Evolutionary conservation across 1,140 invertebrate genomes (phyloP), one percentile per base, ranked within the genome.

Genomic region (Drosophila serrata): DNA sequence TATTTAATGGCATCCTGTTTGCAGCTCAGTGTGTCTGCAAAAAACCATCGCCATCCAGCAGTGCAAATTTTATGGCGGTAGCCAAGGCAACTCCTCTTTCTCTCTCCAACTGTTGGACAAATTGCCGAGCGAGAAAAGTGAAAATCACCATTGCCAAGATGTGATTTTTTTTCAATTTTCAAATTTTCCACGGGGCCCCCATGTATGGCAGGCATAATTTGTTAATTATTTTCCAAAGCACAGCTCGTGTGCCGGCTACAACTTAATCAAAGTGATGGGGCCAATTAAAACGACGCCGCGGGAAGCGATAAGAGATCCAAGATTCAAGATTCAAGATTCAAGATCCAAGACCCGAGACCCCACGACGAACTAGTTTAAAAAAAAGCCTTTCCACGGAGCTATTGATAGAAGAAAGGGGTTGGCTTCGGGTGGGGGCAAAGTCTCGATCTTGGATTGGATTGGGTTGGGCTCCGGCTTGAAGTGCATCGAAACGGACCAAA

Each of bases 191-290:
- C 64, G 67, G 67, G 79, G 79, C 42, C 43, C 61, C 68, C 68
- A 57, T 73, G 51, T 62, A 68, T 70, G 74, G 81, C 80, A 72
- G 59, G 74, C 79, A 85, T 90, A 90, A 90, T 90, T 90, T 90
- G 85, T 90, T 90, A 90, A 90, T 90, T 90, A 90, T 90, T 90
- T 90, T 90, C 56, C 81, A 48, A 81, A 72, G 74, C 77, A 73
- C 70, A 39, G 56, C 68, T 79, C 75, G 76, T 70, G 67, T 65
- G 55, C 53, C 73, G 53, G 78, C 85, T 81, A 90, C 85, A 90
- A 90, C 85, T 90, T 90, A 90, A 90, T 90, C 85, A 90, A 90
- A 79, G 82, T 90, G 85, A 90, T 90, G 85, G 79, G 85, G 69
- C 85, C 85, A 90, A 90, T 90, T 90, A 90, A 90, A 90, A 90